phyloP scores from a whole-genome alignment of 2,797 vertebrate genomes.

The Chaetophractus vellerosus region DNA sequence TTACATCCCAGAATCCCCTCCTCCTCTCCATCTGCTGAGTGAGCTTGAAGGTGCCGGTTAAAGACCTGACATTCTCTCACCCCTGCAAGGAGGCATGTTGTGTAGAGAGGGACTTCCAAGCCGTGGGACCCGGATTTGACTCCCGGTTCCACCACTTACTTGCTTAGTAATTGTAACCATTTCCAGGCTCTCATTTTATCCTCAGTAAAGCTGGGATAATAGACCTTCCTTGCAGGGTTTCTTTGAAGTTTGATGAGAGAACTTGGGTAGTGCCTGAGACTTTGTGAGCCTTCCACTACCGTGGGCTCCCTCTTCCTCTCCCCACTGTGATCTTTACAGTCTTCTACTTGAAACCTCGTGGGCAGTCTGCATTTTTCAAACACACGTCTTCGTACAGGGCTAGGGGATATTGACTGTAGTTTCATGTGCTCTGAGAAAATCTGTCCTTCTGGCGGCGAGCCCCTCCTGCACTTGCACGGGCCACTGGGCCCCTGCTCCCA shows the following conservation, averaged over 20 bases:
- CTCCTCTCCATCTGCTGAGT: neutral
- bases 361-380: neutral
- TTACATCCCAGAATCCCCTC: neutral
- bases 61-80: neutral
- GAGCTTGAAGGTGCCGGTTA: neutral
- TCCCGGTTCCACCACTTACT: neutral
- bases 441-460: neutral
- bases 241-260: neutral
- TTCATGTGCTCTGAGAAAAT: neutral
- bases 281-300: neutral
- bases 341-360: neutral
- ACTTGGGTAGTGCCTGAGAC: neutral
- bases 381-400: neutral
- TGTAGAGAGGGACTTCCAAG: neutral
- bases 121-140: neutral
- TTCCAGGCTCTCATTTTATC: neutral
- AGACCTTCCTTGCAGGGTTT: neutral
- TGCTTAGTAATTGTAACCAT: neutral
- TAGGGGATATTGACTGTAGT: neutral
- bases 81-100: rapidly evolving
- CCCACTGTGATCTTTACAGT: neutral
- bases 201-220: neutral
- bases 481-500: neutral
- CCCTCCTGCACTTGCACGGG: rapidly evolving
- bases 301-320: neutral